Evolutionary conservation across 2,113 vertebrate genomes (phyloP).

Genomic region (Piaya cayana): DNA sequence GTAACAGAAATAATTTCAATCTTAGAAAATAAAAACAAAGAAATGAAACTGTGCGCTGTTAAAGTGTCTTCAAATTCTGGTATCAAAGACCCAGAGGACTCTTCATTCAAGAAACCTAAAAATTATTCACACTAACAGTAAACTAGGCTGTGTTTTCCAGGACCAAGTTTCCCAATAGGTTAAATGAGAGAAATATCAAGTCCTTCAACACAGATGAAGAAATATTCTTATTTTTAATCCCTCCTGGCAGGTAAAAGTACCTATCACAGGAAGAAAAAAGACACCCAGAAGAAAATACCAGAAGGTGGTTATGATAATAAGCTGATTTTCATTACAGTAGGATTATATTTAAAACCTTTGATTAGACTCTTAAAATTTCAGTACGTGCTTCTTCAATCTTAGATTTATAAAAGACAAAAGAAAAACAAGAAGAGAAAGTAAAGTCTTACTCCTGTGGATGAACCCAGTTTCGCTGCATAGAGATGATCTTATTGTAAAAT

Average conservation of each 20-base stretch:
- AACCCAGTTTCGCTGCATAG: not conserved
- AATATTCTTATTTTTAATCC: slow-evolving; percentile 14
- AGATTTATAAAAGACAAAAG: slow-evolving; percentile 33
- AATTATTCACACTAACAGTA: not conserved
- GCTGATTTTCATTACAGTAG: slow-evolving; percentile 52
- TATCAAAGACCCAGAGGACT: not conserved
- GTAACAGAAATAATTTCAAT: not conserved
- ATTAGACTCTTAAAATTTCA: slow-evolving; percentile 34
- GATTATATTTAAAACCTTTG: slow-evolving; percentile 39
- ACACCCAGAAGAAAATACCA: not conserved
- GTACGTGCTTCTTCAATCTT: not conserved
- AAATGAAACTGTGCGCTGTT: not conserved
- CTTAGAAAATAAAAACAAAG: not conserved
- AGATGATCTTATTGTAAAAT: not conserved
- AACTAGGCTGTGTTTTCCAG: not conserved
- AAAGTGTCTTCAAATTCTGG: not conserved
- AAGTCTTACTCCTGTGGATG: not conserved
- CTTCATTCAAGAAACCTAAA: not conserved
- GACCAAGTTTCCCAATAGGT: not conserved
- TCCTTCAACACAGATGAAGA: not conserved
- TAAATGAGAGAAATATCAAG: not conserved
- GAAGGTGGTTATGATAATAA: slow-evolving; percentile 37
- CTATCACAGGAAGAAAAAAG: not conserved
- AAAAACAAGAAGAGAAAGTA: not conserved
- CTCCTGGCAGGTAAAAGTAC: not conserved